Evolutionary conservation across 2,113 vertebrate species (phyloP), one percentile per base, ranked within the genome.

Genomic region (Gallinago paraguaiae): DNA sequence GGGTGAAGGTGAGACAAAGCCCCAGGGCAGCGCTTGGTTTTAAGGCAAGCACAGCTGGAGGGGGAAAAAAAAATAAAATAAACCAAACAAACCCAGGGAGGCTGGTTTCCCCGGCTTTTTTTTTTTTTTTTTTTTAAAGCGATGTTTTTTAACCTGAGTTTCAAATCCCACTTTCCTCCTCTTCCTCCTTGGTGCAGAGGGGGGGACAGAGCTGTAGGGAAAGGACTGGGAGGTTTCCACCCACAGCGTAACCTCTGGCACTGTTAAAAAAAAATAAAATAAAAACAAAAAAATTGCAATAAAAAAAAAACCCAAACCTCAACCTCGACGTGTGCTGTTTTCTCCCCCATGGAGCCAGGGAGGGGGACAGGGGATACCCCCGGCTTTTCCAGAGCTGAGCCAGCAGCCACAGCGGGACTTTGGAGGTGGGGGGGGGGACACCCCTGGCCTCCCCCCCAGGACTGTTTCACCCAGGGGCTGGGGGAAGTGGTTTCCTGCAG

Each of bases 71-170:
- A 28, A 63, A 27, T 5, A 28, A 28, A 7, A 10, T 9, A 13
- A 41, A 57, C n/a, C 8, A 39, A 30, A 9, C 17, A 50, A 78
- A 10, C 53, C n/a, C 13, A 37, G 37, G 68, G 76, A 92, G 69
- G 37, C 56, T 78, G 76, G 15, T 86, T 83, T 67, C 86, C 94
- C 64, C 72, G 78, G 57, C 33, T 77, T 77, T 92, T 64, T 93
- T 90, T 92, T 64, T 93, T 90, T 77, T 77, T 92, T 64, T 93
- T 90, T 46, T 46, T 46, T 46, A 43, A 84, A 83, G 54, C 15
- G 8, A 8, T 37, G 11, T 77, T 93, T 95, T 92, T 93, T 28
- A 92, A 54, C 17, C 23, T 27, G 50, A 61, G 37, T 80, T 94
- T 88, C 57, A 68, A 63, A 92, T 88, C 71, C 88, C 82, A 46